Evolutionary conservation across 2,888 invertebrate species (phyloP).

Genomic region (Leucophora obtusa): DNA sequence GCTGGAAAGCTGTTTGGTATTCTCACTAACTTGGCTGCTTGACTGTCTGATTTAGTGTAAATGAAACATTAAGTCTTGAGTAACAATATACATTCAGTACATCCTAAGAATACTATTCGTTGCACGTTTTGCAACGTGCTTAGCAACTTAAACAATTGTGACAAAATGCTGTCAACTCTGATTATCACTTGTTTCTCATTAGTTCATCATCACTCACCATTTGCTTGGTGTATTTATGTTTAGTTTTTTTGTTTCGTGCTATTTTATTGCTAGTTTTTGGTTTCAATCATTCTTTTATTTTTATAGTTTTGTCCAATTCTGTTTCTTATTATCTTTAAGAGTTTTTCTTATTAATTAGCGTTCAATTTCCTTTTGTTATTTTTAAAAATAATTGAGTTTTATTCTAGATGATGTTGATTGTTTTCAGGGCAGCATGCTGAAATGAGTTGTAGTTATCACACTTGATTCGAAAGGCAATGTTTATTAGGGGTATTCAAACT

Average conservation of each 20-base stretch:
- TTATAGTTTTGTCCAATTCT: neutral
- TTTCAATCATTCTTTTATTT: conserved; percentile 25
- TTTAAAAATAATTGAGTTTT: conserved; percentile 9
- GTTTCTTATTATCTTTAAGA: conserved; percentile 25
- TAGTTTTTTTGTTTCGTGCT: conserved; percentile 6
- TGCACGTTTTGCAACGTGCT: conserved; percentile 62
- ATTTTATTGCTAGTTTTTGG: conserved; percentile 29
- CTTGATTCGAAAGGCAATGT: no score
- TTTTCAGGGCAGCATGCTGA: neutral
- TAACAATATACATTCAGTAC: conserved; percentile 21
- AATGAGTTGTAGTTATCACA: no score
- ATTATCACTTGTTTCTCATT: conserved; percentile 62
- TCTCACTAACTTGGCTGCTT: conserved; percentile 23
- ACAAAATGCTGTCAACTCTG: conserved; percentile 63
- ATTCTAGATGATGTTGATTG: neutral
- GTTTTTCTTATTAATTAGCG: conserved; percentile 42
- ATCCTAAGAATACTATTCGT: conserved; percentile 34
- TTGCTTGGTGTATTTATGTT: conserved; percentile 21
- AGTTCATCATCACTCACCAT: conserved; percentile 63
- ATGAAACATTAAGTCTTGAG: conserved; percentile 52
- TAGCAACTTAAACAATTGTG: conserved; percentile 59
- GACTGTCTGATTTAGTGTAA: conserved; percentile 34
- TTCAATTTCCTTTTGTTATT: conserved; percentile 30
- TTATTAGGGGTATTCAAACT: no score
- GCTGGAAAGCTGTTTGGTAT: neutral